A percentile compares a stretch with the other conserved stretches of the same genome.
phyloP scores from a whole-genome alignment of 2,888 invertebrate genomes.

The Archips xylosteana region DNA sequence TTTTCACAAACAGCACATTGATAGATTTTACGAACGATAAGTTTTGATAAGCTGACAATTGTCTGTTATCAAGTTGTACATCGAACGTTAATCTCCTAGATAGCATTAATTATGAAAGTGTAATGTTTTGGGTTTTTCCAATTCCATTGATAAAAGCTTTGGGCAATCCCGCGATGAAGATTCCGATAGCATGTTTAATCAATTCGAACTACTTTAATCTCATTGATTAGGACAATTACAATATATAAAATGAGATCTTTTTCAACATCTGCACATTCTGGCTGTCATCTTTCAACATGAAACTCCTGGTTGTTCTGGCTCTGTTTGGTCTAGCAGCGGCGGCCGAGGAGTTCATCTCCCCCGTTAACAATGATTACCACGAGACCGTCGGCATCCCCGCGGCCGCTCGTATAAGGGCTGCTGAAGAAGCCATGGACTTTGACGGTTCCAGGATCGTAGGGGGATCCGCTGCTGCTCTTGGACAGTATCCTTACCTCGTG shows the following conservation, averaged over 20 bases:
- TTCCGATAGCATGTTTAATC: neutral
- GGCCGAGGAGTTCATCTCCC: slow-evolving; percentile 3
- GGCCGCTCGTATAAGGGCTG: slow-evolving; percentile 42
- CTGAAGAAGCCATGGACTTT: slow-evolving; percentile 42
- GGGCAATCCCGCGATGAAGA: neutral
- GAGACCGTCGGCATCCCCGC: slow-evolving; percentile 41
- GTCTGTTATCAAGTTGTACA: no score
- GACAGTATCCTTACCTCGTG: slow-evolving; percentile 17
- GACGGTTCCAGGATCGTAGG: slow-evolving; percentile 43
- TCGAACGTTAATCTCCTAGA: no score
- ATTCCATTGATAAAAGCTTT: neutral
- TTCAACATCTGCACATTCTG: no score
- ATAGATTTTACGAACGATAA: no score
- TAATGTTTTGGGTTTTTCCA: no score
- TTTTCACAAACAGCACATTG: neutral
- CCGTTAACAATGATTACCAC: slow-evolving; percentile 35
- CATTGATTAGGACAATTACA: no score
- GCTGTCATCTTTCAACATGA: neutral
- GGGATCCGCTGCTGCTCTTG: slow-evolving; percentile 30
- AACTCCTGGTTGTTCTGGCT: neutral
- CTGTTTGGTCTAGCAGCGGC: neutral
- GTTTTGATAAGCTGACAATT: no score
- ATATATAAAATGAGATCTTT: no score
- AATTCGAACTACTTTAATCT: no score
- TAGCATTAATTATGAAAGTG: no score